phyloP scores from a whole-genome alignment of 2,797 vertebrate species.

The Margarornis squamiger region DNA sequence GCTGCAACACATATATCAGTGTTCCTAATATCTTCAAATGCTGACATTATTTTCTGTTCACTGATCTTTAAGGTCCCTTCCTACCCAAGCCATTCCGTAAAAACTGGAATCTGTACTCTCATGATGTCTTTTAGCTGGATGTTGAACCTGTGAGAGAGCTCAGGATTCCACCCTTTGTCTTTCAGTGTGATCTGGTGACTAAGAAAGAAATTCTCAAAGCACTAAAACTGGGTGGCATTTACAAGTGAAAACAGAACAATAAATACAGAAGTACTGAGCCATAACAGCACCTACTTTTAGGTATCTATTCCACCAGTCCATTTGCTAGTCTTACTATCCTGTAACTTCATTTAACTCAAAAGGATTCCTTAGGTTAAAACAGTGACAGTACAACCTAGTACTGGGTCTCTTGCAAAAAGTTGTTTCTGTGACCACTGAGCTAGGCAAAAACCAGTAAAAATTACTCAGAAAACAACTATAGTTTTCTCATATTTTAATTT shows the following conservation, averaged over 20 bases:
- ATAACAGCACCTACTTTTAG: background rate
- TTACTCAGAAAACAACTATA: background rate
- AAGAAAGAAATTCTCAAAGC: background rate
- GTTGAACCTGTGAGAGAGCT: background rate
- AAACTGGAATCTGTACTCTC: background rate
- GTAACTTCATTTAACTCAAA: background rate
- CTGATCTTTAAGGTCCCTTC: background rate
- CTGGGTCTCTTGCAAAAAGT: background rate
- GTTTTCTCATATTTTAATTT: background rate
- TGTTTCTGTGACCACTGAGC: background rate
- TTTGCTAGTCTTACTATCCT: background rate
- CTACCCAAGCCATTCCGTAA: background rate
- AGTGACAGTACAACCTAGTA: background rate
- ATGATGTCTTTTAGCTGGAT: background rate
- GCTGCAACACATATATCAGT: background rate
- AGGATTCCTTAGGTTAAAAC: background rate
- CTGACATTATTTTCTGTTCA: background rate
- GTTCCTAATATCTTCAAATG: background rate
- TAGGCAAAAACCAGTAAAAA: background rate
- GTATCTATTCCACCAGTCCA: background rate
- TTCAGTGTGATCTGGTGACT: background rate
- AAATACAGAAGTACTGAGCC: background rate
- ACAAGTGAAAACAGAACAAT: background rate
- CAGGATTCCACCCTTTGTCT: background rate
- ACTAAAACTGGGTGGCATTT: background rate